Evolutionary conservation across 2,888 invertebrate genomes (phyloP).

Genomic region (Diarsia dahlii): DNA sequence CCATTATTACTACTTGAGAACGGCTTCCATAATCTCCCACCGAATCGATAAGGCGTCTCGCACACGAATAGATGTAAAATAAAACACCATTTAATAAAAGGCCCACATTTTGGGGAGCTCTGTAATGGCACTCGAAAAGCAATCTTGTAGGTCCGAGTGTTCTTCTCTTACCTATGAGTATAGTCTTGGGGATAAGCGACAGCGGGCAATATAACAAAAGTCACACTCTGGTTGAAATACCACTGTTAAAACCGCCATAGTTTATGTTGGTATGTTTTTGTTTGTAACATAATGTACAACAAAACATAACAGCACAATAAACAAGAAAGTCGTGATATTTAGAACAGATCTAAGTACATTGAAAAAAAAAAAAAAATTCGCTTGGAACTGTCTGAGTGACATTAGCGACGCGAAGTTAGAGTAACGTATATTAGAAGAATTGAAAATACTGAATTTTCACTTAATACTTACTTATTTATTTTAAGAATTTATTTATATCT

Average conservation of each 20-base stretch:
- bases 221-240: neutral
- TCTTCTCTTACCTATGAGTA: conserved; percentile 73
- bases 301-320: too few species aligned
- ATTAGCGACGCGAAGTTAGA: too few species aligned
- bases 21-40: conserved; percentile 32
- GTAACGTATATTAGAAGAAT: neutral
- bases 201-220: conserved; percentile 30
- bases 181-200: conserved; percentile 61
- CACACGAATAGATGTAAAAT: conserved; percentile 61
- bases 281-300: too few species aligned
- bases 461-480: neutral
- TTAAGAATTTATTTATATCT: neutral
- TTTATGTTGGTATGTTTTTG: neutral
- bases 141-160: conserved; percentile 86
- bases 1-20: conserved; percentile 27
- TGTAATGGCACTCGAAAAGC: conserved; percentile 85
- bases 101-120: conserved; percentile 80
- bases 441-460: neutral
- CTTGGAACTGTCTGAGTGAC: neutral
- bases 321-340: too few species aligned
- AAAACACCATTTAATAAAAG: conserved; percentile 80
- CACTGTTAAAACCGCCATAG: neutral
- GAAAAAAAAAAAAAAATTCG: neutral
- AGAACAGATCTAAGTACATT: neutral
- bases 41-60: conserved; percentile 42